These are phyloP conservation scores for Donacobius atricapilla DNA, from an alignment of 2,113 vertebrate genomes.

Conservation along the genomic window DNA sequence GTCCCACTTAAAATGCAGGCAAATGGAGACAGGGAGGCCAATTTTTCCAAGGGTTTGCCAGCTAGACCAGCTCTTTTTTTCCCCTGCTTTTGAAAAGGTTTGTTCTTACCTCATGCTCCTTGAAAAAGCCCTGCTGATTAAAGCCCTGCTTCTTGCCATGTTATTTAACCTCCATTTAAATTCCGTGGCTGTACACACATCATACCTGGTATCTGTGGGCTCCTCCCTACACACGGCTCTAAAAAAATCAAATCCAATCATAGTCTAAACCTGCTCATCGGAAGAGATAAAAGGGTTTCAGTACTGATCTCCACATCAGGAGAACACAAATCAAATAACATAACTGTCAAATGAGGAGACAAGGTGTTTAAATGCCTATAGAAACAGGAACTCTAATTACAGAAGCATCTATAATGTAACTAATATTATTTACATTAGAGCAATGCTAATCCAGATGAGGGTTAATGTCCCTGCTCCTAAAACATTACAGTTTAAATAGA, in stretches of 20 bases:
- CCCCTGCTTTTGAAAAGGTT: not conserved
- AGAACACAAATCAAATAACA: constrained; percentile 64
- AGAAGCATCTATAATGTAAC: constrained; percentile 67
- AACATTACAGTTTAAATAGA: constrained; percentile 67
- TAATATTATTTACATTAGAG: constrained; percentile 65
- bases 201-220: not conserved
- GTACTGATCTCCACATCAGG: constrained; percentile 12
- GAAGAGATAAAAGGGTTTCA: constrained; percentile 36
- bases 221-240: not conserved
- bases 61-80: not conserved
- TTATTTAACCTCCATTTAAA: constrained; percentile 20
- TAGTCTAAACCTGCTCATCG: not conserved
- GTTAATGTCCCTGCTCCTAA: constrained; percentile 64
- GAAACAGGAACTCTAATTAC: constrained; percentile 64
- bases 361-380: constrained; percentile 58
- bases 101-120: not conserved
- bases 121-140: not conserved
- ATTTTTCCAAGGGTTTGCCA: not conserved
- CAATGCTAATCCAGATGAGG: constrained; percentile 39
- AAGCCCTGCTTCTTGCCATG: not conserved
- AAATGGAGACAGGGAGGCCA: not conserved
- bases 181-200: not conserved
- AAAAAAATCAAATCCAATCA: constrained; percentile 43
- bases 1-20: not conserved
- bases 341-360: constrained; percentile 46